Conservation (phyloP, 2,888 invertebrate genomes). For the Loripinus fragilis region DNA sequence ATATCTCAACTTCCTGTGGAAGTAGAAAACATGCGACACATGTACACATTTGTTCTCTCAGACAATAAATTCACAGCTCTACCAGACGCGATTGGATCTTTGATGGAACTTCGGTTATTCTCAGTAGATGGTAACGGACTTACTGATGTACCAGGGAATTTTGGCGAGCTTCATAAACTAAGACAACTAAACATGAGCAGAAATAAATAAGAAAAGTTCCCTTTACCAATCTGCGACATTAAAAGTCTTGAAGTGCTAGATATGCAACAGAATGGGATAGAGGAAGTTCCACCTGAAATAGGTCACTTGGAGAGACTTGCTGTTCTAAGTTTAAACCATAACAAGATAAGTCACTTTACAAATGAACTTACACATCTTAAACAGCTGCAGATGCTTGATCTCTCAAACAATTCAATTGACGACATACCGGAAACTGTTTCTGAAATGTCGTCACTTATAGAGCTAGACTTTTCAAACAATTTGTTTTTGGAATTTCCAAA, state of each 20-base stretch:
- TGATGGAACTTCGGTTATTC: constrained; percentile 70
- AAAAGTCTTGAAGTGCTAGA: constrained; percentile 70
- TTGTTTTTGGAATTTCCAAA: constrained; percentile 78
- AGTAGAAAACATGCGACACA: constrained; percentile 73
- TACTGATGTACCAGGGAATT: constrained; percentile 71
- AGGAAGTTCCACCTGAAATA: constrained; percentile 70
- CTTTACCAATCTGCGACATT: constrained; percentile 68
- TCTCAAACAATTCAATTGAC: constrained; percentile 71
- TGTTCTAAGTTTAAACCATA: constrained; percentile 67
- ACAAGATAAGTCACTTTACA: constrained; percentile 69
- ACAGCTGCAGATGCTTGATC: constrained; percentile 67
- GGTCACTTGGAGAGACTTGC: constrained; percentile 67
- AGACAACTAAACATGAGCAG: constrained; percentile 72
- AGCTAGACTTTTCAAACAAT: constrained; percentile 79
- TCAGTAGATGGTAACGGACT: constrained; percentile 72
- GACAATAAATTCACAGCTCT: constrained; percentile 71
- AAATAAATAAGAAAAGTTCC: constrained; percentile 74
- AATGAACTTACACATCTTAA: constrained; percentile 68
- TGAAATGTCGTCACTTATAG: constrained; percentile 85
- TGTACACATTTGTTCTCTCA: constrained; percentile 74
- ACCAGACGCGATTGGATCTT: constrained; percentile 71
- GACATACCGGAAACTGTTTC: constrained; percentile 88
- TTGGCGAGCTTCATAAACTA: constrained; percentile 72
- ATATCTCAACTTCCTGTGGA: constrained; percentile 77
- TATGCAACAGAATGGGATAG: constrained; percentile 69